A percentile compares a stretch with the other conserved stretches of the same genome.
Evolutionary conservation across 2,797 vertebrate genomes (phyloP).

Genomic region (Cygnus olor): DNA sequence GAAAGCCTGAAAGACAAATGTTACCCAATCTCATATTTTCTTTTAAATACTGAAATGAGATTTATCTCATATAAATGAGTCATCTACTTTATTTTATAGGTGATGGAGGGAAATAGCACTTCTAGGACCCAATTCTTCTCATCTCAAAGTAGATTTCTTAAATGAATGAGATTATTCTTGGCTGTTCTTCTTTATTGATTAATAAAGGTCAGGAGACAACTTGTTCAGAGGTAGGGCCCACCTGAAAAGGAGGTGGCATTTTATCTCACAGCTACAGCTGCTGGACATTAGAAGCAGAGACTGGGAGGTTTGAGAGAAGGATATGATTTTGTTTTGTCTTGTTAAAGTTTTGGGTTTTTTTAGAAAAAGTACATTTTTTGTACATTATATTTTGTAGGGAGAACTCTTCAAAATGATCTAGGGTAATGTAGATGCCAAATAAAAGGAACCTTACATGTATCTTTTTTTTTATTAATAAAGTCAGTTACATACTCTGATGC

Average conservation of each 20-base stretch:
- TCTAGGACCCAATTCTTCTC: not conserved
- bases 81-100: not conserved
- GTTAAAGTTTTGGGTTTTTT: not conserved
- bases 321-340: not conserved
- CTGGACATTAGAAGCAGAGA: not conserved
- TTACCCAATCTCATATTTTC: not conserved
- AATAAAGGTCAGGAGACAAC: not conserved
- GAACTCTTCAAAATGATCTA: not conserved
- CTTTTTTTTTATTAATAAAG: not conserved
- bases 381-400: not conserved
- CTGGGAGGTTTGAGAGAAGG: not conserved
- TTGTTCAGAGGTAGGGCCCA: not conserved
- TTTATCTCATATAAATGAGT: not conserved
- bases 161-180: not conserved
- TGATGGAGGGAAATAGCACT: not conserved
- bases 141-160: not conserved
- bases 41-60: not conserved
- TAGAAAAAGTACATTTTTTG: not conserved
- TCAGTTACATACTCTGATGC: not conserved
- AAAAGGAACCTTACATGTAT: not conserved
- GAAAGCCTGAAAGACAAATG: not conserved
- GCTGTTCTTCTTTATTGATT: not conserved
- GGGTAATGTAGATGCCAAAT: not conserved
- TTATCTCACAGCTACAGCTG: not conserved
- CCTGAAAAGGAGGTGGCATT: not conserved